phyloP scores from a whole-genome alignment of 1,140 invertebrate genomes.

The Drosophila lini region DNA sequence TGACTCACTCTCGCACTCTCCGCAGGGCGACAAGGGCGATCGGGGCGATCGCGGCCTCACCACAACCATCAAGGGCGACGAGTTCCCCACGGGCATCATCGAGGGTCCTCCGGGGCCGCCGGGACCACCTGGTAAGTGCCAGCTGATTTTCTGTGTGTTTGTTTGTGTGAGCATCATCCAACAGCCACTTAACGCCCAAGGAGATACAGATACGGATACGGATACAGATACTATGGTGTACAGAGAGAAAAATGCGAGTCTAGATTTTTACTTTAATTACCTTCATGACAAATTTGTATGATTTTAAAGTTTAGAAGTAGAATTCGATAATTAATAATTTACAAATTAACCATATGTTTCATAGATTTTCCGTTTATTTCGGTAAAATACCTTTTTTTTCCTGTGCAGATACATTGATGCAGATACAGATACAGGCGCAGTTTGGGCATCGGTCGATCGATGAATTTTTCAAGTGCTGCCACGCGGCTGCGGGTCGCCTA shows the following conservation, averaged over 20 bases:
- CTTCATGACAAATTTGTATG: background rate
- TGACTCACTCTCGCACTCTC: constrained; percentile 59
- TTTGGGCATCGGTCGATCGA: constrained; percentile 49
- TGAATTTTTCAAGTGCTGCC: constrained; percentile 73
- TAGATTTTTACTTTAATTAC: background rate
- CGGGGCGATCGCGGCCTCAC: constrained; percentile 95
- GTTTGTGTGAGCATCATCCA: constrained; percentile 47
- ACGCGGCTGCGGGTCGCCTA: constrained; percentile 72
- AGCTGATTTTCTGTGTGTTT: constrained; percentile 48
- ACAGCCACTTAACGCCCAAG: constrained; percentile 63
- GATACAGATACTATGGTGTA: constrained; percentile 2
- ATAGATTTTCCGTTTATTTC: background rate
- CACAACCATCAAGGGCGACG: constrained; percentile 94
- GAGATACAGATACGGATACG: constrained; percentile 26
- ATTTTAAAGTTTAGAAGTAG: background rate
- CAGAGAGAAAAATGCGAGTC: background rate
- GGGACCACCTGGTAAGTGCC: constrained; percentile 91
- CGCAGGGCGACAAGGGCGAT: constrained; percentile 94
- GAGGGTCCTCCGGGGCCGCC: constrained; percentile 96
- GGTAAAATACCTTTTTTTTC: background rate
- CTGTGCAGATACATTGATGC: constrained; percentile 3
- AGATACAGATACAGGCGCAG: constrained; percentile 18
- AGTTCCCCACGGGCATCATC: constrained; percentile 95
- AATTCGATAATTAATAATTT: background rate
- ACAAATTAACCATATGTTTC: too few relatives aligned